These are phyloP conservation scores for Cyclopterus lumpus DNA, from an alignment of 2,797 vertebrate species.

Conservation along the genomic window DNA sequence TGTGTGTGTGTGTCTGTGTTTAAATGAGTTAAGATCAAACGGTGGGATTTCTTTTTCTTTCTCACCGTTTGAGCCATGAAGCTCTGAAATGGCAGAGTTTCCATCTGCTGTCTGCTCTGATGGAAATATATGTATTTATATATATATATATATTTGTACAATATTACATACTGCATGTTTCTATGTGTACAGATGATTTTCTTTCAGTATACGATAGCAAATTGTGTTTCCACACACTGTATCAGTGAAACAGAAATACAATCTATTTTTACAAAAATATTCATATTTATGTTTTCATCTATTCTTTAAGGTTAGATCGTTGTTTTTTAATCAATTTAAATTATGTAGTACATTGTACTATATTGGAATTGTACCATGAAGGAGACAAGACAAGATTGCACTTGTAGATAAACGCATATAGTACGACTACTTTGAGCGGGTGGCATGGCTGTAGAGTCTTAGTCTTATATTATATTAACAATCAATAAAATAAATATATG, in stretches of 20 bases:
- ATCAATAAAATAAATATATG: neutral
- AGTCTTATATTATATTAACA: neutral
- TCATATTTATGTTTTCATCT: no score
- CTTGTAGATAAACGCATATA: neutral
- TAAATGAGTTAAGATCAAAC: slow-evolving; percentile 57
- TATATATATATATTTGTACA: neutral
- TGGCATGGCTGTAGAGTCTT: no score
- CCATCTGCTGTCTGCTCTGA: neutral
- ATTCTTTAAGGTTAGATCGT: no score
- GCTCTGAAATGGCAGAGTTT: neutral
- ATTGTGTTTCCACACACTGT: neutral
- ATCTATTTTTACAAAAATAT: neutral
- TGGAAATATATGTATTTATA: neutral
- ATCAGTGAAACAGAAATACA: neutral
- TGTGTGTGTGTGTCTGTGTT: slow-evolving; percentile 29
- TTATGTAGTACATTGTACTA: no score
- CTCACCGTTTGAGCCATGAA: slow-evolving; percentile 30
- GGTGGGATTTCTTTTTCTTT: slow-evolving; percentile 12
- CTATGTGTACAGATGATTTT: neutral
- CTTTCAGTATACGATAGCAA: neutral
- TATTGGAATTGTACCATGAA: neutral
- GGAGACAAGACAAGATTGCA: neutral
- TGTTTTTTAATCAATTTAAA: neutral
- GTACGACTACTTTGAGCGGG: neutral
- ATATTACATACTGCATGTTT: neutral